phyloP scores from a whole-genome alignment of 2,113 vertebrate species.

The Pteronura brasiliensis region DNA sequence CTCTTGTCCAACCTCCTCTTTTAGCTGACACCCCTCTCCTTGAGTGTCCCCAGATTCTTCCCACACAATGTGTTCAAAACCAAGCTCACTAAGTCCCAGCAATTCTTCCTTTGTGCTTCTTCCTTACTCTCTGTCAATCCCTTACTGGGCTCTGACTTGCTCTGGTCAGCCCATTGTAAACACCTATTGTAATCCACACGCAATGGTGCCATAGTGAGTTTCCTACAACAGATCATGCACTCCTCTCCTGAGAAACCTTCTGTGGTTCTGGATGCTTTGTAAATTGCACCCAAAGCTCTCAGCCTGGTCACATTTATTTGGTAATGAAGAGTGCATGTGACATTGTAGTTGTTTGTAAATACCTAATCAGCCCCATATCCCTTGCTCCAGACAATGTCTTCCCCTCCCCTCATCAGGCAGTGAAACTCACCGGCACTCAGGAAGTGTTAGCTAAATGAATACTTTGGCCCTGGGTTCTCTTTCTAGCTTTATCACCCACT shows the following conservation, averaged over 20 bases:
- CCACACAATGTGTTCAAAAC: background rate
- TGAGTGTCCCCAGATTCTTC: background rate
- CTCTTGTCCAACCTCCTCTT: background rate
- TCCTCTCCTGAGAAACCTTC: background rate
- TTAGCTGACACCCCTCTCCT: background rate
- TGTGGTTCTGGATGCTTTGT: background rate
- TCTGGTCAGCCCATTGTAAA: background rate
- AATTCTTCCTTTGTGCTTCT: background rate
- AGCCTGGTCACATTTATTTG: background rate
- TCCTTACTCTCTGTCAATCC: background rate
- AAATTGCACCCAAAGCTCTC: background rate
- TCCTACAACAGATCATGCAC: background rate
- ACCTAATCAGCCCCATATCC: background rate
- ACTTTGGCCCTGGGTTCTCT: background rate
- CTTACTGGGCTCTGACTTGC: background rate
- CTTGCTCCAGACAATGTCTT: background rate
- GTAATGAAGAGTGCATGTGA: background rate
- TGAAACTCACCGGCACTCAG: background rate
- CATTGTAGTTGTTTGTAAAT: conserved; percentile 6
- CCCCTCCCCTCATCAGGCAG: background rate
- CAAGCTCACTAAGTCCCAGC: background rate
- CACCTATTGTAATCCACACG: background rate
- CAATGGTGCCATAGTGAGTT: background rate
- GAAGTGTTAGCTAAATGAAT: background rate
- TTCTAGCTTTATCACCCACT: background rate